Evolutionary conservation across 2,888 invertebrate genomes (phyloP), one percentile per base, ranked within the genome.

Genomic region (Tiliacea citrago): DNA sequence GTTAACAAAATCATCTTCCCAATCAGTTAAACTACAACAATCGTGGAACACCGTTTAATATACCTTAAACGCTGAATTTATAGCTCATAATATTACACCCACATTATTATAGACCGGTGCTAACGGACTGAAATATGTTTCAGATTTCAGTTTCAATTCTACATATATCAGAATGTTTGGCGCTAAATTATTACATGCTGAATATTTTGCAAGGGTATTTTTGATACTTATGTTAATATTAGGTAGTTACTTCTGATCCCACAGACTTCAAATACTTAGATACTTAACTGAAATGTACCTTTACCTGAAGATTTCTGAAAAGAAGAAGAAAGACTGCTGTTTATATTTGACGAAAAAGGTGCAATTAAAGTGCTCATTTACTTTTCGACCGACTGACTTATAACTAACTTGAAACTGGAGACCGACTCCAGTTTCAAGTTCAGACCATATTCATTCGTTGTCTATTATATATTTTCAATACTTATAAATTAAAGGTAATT

Each of bases 131-230:
- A 82, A 82, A 82, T 82, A 84, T 81, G 73, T 58, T 68, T 68
- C 82, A 68, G 77, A 73, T 77, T 84, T 81, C 73, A 81, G 73
- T 42, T 81, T 66, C 77, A 85, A 71, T 82, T 81, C 73, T 67
- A n/a, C 65, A 77, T 84, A n/a, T 68, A 77, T 84, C 73, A 73
- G 73, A 81, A 77, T 84, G 73, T 84, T 77, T 18, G 73, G 55
- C 16, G 57, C 42, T 61, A 68, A 73, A 77, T 81, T 82, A 84
- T 82, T 61, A 72, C 58, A 39, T 51, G 57, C 49, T 51, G 51
- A n/a, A 47, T 45, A 57, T 57, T 57, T 51, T 45, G 29, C 0
- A 12, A 51, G 60, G 67, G 60, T 79, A 79, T 74, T 84, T 80
- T 68, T 55, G 49, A 68, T 35, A 42, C 9, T 71, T 66, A 51